phyloP scores from a whole-genome alignment of 1,140 invertebrate species.

The Drosophila sulfurigaster region DNA sequence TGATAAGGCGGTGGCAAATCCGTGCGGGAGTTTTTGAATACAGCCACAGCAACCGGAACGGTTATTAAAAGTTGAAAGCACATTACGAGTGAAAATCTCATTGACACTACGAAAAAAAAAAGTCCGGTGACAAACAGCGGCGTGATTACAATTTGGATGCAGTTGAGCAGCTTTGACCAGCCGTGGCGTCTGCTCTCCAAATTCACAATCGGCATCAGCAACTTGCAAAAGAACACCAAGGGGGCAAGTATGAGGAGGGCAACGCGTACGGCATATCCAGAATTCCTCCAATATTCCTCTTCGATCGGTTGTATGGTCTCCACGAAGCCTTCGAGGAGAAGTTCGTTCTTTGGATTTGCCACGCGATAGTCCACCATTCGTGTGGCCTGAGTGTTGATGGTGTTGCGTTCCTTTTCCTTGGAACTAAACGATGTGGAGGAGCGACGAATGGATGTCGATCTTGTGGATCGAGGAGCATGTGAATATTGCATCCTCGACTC shows the following conservation, averaged over 20 bases:
- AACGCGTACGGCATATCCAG: neutral
- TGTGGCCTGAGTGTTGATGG: neutral
- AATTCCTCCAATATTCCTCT: neutral
- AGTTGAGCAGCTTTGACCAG: slow-evolving; percentile 27
- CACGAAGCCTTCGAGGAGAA: slow-evolving; percentile 6
- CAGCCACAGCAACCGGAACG: slow-evolving; percentile 29
- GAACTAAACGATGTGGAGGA: neutral
- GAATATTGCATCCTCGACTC: neutral
- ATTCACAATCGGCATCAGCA: slow-evolving; percentile 22
- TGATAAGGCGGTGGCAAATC: slow-evolving; percentile 59
- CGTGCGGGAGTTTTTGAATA: slow-evolving; percentile 43
- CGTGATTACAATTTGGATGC: slow-evolving; percentile 12
- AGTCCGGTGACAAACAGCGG: slow-evolving; percentile 2
- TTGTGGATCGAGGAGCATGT: neutral
- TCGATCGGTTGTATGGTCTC: slow-evolving; percentile 12
- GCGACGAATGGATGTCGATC: neutral
- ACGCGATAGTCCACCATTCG: neutral
- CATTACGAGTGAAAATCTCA: neutral
- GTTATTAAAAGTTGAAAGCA: slow-evolving; percentile 6
- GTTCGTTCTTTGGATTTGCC: neutral
- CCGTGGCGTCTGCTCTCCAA: neutral
- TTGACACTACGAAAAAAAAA: neutral
- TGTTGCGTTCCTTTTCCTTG: neutral
- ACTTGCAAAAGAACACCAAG: neutral
- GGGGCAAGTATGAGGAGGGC: neutral